Base-by-base conservation (phyloP, 2,888 invertebrate genomes). In the Mythimna impura region DNA sequence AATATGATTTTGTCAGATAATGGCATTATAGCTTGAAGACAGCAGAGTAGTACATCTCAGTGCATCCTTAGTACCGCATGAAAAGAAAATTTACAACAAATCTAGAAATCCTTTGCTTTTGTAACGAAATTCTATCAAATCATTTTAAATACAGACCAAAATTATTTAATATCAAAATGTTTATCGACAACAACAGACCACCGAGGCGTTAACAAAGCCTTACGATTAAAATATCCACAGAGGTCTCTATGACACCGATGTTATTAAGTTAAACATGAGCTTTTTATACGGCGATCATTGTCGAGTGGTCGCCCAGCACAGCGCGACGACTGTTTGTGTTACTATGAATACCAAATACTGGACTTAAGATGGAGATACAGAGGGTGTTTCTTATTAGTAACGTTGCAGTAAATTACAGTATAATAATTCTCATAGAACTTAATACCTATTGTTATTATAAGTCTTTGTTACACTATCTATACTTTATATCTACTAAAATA, bases 151-250 rank as follows among this genome's bases (percentile, higher is more conserved):
- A 52, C 47, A 65, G 52, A 55, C 30, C 12, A 62, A 36, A 71
- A 67, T 63, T 8, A 81, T 66, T 14, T 40, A 78, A 65, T 66
- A 64, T 71, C 72, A 80, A 50, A 90, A 89, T 93, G 91, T 93
- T 93, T 92, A 90, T 82, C 84, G 84, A 91, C 88, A 91, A 91
- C 88, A 90, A 50, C 62, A 83, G 94, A 93, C 94, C 94, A 93
- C 93, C 94, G 85, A 84, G 85, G 76, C 58, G 76, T 65, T 66
- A 78, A 83, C 67, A 80, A 76, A 66, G 73, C 65, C 54, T 20
- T 76, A 71, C 77, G 77, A 87, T 83, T 81, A 87, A 80, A 86
- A 83, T 81, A 86, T 82, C 64, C 65, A 77, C 63, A 64, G 50
- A 63, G 73, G 87, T 91, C 86, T 91, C 89, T 88, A 90, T 91